Conservation (phyloP, 2,113 vertebrate genomes). For the Gadus macrocephalus region DNA sequence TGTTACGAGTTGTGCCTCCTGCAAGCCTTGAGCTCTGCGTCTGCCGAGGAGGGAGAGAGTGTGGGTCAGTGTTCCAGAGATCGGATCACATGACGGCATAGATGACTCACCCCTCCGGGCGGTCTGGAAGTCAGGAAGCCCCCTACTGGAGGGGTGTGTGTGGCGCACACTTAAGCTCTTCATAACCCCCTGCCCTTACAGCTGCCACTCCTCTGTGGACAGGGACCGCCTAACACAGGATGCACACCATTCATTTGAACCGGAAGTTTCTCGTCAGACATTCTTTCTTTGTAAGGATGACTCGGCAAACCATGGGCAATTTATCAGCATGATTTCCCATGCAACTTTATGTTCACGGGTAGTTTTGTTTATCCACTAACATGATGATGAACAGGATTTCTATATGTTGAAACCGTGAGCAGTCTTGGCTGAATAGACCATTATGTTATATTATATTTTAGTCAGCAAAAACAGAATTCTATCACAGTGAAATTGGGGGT, state of each 20-base stretch:
- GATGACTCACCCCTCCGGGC: background rate
- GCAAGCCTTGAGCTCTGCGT: background rate
- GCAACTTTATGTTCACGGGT: too few relatives aligned
- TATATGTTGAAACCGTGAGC: too few relatives aligned
- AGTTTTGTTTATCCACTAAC: background rate
- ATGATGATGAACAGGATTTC: too few relatives aligned
- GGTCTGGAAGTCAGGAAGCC: background rate
- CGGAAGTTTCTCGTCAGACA: background rate
- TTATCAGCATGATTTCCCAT: background rate
- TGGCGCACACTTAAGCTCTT: too few relatives aligned
- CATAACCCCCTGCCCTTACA: background rate
- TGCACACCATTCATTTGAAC: background rate
- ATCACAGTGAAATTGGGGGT: too few relatives aligned
- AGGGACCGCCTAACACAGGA: background rate
- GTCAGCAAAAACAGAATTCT: too few relatives aligned
- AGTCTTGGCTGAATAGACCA: too few relatives aligned
- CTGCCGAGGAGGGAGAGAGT: background rate
- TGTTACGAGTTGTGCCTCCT: background rate
- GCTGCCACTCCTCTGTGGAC: background rate
- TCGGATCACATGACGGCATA: background rate
- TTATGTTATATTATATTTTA: too few relatives aligned
- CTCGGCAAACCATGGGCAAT: conserved; percentile 29
- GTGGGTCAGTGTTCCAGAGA: background rate
- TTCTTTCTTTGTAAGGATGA: conserved; percentile 12
- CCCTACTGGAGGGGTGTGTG: background rate